Base-by-base conservation (phyloP, 1,140 invertebrate species). In the Musca domestica region DNA sequence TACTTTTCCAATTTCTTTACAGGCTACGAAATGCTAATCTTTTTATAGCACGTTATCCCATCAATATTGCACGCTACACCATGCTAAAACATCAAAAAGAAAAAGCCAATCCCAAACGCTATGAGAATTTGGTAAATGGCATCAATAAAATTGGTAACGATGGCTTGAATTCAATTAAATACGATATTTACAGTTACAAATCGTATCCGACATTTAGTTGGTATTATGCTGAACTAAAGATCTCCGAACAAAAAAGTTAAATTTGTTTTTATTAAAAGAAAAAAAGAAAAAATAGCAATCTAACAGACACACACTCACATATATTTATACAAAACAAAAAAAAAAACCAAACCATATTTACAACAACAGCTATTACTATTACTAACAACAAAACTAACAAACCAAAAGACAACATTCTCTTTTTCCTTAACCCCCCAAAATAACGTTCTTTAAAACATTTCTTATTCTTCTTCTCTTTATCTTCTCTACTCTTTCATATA, bases 31-130 rank as follows among this genome's bases (percentile, higher is more conserved):
- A 89, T 74, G 87, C 89, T 71, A 89, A 90, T 49, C 87, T 93
- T 52, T 91, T 93, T 81, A 92, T 96, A 80, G 90, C 91, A 30
- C 86, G 95, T 69, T 96, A 96, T 83, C 92, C 93, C 12, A 87
- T 91, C 56, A 91, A 90, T 65, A 90, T 96, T 67, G 95, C 95
- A 9, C 86, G 93, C 9, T 98, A 97, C 81, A 93, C 90, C 63
- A 97, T 96, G 94, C 83, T 97, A 46, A 88, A 88, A 73, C 95
- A 98, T 84, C 90, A 89, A 71, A 93, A 94, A 75, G 92, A 95
- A 74, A 90, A 90, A 76, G 91, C 94, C 0, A 96, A 95, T 85
- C 93, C 93, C 46, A 92, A 93, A 80, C 89, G 93, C 73, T 95
- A 92, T 78, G 91, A 95, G 75, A 87, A 92, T 65, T 84, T 98